phyloP scores from a whole-genome alignment of 1,140 invertebrate genomes.

The Aphelinus atriplicis region DNA sequence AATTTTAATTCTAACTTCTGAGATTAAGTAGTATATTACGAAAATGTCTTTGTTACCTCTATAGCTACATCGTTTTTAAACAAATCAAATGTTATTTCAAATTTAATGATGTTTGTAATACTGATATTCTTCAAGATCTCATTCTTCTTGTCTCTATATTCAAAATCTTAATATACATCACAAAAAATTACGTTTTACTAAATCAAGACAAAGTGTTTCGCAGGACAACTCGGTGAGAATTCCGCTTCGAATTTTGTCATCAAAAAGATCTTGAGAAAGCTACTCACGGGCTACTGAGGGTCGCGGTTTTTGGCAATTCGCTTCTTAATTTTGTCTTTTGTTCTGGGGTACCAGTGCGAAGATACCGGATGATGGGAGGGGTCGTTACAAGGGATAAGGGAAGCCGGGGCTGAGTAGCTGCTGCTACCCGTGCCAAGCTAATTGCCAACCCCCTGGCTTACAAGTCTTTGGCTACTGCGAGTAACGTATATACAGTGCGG shows the following conservation, averaged over 20 bases:
- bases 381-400: slow-evolving; percentile 35
- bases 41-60: no score
- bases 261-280: no score
- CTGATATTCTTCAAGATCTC: no score
- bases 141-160: no score
- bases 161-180: no score
- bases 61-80: no score
- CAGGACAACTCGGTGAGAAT: no score
- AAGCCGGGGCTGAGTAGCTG: slow-evolving; percentile 20
- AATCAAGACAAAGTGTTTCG: no score
- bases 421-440: slow-evolving; percentile 46
- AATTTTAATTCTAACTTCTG: slow-evolving; percentile 62
- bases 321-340: slow-evolving; percentile 56
- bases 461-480: slow-evolving; percentile 39
- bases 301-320: slow-evolving; percentile 48
- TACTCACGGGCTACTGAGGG: not conserved
- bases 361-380: slow-evolving; percentile 6
- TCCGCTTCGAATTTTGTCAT: no score
- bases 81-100: no score
- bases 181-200: no score
- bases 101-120: no score
- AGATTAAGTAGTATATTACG: slow-evolving; percentile 47
- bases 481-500: slow-evolving; percentile 26
- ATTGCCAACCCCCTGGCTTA: slow-evolving; percentile 52
- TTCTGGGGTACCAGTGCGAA: slow-evolving; percentile 30